phyloP scores from a whole-genome alignment of 2,113 vertebrate genomes.

The Sylvia atricapilla region DNA sequence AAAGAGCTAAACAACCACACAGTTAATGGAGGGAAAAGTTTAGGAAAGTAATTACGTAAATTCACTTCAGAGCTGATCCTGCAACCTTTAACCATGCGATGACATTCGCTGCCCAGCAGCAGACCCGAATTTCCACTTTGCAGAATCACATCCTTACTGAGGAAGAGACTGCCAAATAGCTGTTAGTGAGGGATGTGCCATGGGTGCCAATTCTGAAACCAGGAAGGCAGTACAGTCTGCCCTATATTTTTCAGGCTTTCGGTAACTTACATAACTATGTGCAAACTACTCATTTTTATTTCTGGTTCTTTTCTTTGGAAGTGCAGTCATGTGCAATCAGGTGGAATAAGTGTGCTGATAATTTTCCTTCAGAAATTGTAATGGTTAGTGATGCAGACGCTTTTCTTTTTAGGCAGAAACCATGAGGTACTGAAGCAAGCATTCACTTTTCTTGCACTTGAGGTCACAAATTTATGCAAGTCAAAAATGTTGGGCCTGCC shows the following conservation, averaged over 20 bases:
- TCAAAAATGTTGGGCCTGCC: slow-evolving; percentile 72
- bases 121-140: background rate
- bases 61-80: slow-evolving; percentile 3
- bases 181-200: background rate
- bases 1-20: slow-evolving; percentile 3
- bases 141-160: slow-evolving; percentile 9
- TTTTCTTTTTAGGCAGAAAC: slow-evolving; percentile 54
- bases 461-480: slow-evolving; percentile 79
- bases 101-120: slow-evolving; percentile 13
- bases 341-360: slow-evolving; percentile 44
- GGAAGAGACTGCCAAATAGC: background rate
- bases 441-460: slow-evolving; percentile 72
- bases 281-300: slow-evolving; percentile 25
- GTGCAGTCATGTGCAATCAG: slow-evolving; percentile 46
- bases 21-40: background rate
- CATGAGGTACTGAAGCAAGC: slow-evolving; percentile 63
- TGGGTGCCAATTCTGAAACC: slow-evolving; percentile 27
- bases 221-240: background rate
- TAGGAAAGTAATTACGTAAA: background rate
- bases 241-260: slow-evolving; percentile 6
- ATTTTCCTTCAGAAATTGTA: slow-evolving; percentile 51
- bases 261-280: slow-evolving; percentile 22
- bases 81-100: background rate
- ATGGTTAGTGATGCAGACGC: background rate
- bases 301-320: slow-evolving; percentile 37